A percentile compares a stretch with the other conserved stretches of the same genome.
Conservation (phyloP, 2,113 vertebrate species). For the Grammomys surdaster region DNA sequence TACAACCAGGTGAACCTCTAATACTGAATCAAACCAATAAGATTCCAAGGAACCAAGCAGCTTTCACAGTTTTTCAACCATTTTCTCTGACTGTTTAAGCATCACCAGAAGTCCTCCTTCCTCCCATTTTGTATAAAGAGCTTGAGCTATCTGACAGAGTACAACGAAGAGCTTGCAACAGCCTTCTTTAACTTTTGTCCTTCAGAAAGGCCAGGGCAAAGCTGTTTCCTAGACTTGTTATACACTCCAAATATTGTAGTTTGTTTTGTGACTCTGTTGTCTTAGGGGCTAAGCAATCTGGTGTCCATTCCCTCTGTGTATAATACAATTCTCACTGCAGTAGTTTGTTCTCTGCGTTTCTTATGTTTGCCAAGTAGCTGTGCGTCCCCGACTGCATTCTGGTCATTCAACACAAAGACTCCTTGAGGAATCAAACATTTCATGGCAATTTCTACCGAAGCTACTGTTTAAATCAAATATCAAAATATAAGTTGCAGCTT, state of each 20-base stretch:
- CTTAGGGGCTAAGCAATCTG: background rate
- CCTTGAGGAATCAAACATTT: slow-evolving; percentile 59
- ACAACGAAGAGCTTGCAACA: background rate
- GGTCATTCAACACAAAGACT: slow-evolving; percentile 36
- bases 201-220: background rate
- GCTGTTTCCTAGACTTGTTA: background rate
- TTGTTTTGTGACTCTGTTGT: background rate
- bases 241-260: background rate
- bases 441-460: slow-evolving; percentile 56
- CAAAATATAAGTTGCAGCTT: slow-evolving; percentile 29
- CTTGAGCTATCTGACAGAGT: background rate
- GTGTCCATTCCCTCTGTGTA: background rate
- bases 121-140: background rate
- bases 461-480: slow-evolving; percentile 54
- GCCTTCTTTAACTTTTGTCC: background rate
- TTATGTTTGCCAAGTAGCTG: background rate
- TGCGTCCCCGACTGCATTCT: background rate
- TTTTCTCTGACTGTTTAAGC: background rate
- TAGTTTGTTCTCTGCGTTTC: slow-evolving; percentile 15
- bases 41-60: background rate
- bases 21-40: background rate
- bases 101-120: background rate
- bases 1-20: background rate
- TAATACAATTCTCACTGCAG: slow-evolving; percentile 18
- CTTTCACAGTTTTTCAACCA: background rate